These are phyloP conservation scores for Lasiommata megera DNA, from an alignment of 2,888 invertebrate genomes.

Conservation along the genomic window DNA sequence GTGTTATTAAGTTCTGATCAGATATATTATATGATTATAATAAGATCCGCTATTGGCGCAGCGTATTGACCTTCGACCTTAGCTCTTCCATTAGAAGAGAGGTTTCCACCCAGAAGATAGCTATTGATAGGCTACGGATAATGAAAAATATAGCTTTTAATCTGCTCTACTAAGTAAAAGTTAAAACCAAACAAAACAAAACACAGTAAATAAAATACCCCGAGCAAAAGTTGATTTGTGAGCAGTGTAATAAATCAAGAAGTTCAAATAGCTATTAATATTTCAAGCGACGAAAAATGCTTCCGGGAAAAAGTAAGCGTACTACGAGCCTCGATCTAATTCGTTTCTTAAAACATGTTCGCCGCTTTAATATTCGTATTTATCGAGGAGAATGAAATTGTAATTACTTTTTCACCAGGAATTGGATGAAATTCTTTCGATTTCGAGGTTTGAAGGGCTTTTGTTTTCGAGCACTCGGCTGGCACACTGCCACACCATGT, in stretches of 20 bases:
- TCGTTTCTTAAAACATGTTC: constrained; percentile 5
- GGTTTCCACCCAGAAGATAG: too few relatives aligned
- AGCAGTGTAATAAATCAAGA: constrained; percentile 10
- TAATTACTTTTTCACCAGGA: background rate
- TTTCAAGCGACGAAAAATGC: background rate
- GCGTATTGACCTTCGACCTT: too few relatives aligned
- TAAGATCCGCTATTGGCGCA: too few relatives aligned
- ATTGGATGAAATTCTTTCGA: background rate
- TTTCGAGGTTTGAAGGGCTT: constrained; percentile 1
- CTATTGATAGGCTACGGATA: too few relatives aligned
- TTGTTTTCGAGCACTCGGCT: constrained; percentile 2
- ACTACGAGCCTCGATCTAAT: background rate
- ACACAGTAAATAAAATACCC: background rate
- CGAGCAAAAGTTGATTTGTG: constrained; percentile 2
- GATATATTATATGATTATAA: too few relatives aligned
- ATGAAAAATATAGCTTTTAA: too few relatives aligned
- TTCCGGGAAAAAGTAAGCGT: background rate
- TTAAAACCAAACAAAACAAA: background rate
- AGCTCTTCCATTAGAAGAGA: too few relatives aligned
- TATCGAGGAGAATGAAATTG: constrained; percentile 2
- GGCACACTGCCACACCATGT: constrained; percentile 1
- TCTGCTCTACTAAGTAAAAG: background rate
- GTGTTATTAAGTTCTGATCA: too few relatives aligned
- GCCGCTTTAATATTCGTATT: constrained; percentile 7
- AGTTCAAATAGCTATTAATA: constrained; percentile 9